phyloP scores from a whole-genome alignment of 2,113 vertebrate species.

The Atractosteus spatula region DNA sequence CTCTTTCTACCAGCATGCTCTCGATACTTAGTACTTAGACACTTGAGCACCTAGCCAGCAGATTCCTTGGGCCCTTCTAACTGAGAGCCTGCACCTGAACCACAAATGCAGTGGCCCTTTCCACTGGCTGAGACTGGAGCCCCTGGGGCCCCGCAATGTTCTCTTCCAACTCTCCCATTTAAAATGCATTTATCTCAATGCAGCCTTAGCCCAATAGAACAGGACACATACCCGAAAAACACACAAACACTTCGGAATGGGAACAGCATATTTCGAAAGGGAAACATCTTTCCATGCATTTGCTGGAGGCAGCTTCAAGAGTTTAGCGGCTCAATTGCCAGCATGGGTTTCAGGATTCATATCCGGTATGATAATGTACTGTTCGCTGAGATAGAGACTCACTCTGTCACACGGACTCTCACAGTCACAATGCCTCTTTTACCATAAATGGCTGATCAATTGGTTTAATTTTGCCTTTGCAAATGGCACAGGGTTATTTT shows the following conservation, averaged over 20 bases:
- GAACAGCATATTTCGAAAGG: not conserved
- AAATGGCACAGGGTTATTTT: slow-evolving; percentile 10
- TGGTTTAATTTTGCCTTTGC: slow-evolving; percentile 21
- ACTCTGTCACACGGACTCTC: too few relatives aligned
- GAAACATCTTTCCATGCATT: not conserved
- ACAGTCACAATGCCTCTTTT: too few relatives aligned
- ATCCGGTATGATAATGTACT: not conserved
- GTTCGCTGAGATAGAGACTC: too few relatives aligned
- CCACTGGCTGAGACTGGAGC: not conserved
- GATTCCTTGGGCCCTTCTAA: too few relatives aligned
- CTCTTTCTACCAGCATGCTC: too few relatives aligned
- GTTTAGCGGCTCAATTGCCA: too few relatives aligned
- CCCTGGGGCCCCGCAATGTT: not conserved
- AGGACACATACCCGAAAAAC: not conserved
- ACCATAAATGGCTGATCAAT: too few relatives aligned
- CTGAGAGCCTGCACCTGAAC: not conserved
- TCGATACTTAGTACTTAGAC: too few relatives aligned
- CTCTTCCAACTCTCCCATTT: not conserved
- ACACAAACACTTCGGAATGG: not conserved
- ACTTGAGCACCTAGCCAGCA: too few relatives aligned
- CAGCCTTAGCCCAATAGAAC: not conserved
- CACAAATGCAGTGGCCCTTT: not conserved
- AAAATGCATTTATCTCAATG: not conserved
- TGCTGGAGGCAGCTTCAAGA: not conserved
- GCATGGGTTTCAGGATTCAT: not conserved